phyloP scores from a whole-genome alignment of 2,888 invertebrate species.

The Drosophila imparisetae region DNA sequence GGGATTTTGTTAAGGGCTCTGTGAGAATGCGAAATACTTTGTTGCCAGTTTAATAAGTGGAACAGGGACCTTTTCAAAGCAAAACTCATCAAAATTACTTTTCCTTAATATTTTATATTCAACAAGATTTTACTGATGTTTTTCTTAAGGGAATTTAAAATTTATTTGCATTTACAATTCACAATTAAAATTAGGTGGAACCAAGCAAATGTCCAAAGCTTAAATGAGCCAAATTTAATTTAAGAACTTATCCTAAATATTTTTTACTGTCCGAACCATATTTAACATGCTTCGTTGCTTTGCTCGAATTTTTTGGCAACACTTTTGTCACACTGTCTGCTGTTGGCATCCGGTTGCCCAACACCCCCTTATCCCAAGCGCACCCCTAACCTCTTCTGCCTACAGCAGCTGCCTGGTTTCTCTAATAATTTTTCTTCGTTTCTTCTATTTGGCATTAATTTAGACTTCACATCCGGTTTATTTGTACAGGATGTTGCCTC shows the following conservation, averaged over 20 bases:
- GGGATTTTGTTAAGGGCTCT: not conserved
- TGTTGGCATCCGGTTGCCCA: slow-evolving; percentile 42
- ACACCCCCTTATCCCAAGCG: not conserved
- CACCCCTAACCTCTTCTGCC: not conserved
- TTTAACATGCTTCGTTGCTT: slow-evolving; percentile 43
- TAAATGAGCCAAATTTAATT: not conserved
- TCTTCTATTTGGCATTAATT: slow-evolving; percentile 65
- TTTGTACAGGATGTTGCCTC: slow-evolving; percentile 67
- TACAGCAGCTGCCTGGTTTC: slow-evolving; percentile 9
- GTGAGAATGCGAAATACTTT: not conserved
- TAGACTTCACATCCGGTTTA: slow-evolving; percentile 65
- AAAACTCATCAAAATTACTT: not conserved
- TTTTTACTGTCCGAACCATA: slow-evolving; percentile 26
- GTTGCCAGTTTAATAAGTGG: not conserved
- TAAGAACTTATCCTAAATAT: not conserved
- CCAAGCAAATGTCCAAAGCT: not conserved
- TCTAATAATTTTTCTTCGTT: slow-evolving; percentile 57
- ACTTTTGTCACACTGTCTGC: slow-evolving; percentile 46
- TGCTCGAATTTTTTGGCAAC: slow-evolving; percentile 30
- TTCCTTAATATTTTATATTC: not conserved
- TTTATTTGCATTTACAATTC: not conserved
- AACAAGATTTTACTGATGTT: not conserved
- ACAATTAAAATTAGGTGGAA: not conserved
- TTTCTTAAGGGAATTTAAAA: not conserved
- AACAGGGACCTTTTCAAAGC: not conserved